A percentile compares a stretch with the other conserved stretches of the same genome.
phyloP scores from a whole-genome alignment of 2,113 vertebrate genomes.

The Echinops telfairi region DNA sequence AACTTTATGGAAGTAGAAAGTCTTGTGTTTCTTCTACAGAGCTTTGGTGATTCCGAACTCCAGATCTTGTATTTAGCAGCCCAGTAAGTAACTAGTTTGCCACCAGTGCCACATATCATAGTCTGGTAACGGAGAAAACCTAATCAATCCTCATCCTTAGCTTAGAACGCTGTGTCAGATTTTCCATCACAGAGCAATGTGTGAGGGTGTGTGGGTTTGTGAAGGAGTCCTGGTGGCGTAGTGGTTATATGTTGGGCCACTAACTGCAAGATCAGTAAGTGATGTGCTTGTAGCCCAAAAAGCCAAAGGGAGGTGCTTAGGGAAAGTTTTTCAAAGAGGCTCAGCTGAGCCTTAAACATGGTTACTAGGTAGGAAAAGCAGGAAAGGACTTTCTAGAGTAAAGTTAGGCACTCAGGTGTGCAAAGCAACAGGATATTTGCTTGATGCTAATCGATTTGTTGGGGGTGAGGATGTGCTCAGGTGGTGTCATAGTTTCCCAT shows the following conservation, averaged over 20 bases:
- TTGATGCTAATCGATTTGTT: neutral
- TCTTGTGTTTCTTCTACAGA: too few relatives aligned
- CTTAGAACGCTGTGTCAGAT: neutral
- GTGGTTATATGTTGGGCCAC: too few relatives aligned
- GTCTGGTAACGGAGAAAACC: too few relatives aligned
- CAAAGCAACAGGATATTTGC: neutral
- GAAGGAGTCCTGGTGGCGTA: too few relatives aligned
- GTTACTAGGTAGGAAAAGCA: neutral
- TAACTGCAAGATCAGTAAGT: too few relatives aligned
- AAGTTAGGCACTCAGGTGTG: neutral
- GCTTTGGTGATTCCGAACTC: too few relatives aligned
- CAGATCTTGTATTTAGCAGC: too few relatives aligned
- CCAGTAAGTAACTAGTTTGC: too few relatives aligned
- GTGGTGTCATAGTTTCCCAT: neutral
- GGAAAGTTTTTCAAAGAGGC: neutral
- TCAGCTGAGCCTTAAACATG: neutral
- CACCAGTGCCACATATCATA: too few relatives aligned
- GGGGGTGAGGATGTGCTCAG: neutral
- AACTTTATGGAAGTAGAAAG: too few relatives aligned
- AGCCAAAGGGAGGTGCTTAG: neutral
- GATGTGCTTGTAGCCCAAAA: accelerated
- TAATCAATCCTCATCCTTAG: too few relatives aligned
- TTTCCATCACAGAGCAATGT: neutral
- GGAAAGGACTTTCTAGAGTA: neutral
- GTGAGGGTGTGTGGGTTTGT: neutral